Percentiles rank a stretch among this genome's conserved stretches.
These are phyloP conservation scores for Bolinopsis microptera DNA, from an alignment of 37 sponge, comb jelly and placozoan species.

Conservation along the genomic window DNA sequence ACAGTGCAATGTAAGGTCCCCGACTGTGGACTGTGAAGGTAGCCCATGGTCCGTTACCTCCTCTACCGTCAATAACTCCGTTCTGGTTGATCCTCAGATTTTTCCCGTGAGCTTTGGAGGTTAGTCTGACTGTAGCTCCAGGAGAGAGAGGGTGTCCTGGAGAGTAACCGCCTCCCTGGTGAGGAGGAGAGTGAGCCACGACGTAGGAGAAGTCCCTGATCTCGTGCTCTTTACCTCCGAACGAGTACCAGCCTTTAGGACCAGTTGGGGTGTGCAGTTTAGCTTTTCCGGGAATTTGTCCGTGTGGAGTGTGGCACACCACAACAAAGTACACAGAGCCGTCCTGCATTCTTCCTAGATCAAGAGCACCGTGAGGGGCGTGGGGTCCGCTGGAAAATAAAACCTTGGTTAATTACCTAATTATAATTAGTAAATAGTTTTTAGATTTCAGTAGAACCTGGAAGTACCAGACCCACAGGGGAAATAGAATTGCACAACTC, in stretches of 20 bases:
- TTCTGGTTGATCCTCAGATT: neutral
- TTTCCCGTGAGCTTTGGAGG: neutral
- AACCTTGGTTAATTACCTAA: no score
- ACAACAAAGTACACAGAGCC: slow-evolving; percentile 8
- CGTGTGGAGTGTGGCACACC: neutral
- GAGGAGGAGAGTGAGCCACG: neutral
- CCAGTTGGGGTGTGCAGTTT: neutral
- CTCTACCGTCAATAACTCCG: neutral
- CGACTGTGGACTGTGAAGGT: neutral
- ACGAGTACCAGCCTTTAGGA: neutral
- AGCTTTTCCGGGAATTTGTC: neutral
- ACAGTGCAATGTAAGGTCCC: no score
- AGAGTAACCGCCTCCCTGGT: no score
- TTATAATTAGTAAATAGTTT: no score
- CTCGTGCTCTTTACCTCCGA: neutral
- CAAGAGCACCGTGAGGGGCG: neutral
- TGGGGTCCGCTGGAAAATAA: no score
- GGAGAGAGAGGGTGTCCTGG: neutral
- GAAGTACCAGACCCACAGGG: no score
- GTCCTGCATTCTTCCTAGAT: neutral
- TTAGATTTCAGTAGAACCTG: no score
- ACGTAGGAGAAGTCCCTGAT: neutral
- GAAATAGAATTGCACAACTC: no score
- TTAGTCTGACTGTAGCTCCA: neutral
- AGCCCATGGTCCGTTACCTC: neutral